Conservation (phyloP, 2,888 invertebrate species). For the Patella caerulea region DNA sequence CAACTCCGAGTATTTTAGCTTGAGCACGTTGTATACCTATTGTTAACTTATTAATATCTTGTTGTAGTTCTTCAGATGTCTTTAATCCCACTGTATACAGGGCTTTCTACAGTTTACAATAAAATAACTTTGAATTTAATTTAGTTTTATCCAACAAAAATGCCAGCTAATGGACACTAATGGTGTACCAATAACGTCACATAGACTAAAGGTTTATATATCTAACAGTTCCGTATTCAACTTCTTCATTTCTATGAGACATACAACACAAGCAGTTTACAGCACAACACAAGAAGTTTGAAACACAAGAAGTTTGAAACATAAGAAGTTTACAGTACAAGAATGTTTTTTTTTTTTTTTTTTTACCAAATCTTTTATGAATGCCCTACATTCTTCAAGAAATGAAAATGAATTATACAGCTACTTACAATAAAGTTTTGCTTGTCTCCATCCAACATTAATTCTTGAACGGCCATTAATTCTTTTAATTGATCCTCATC, state of each 20-base stretch:
- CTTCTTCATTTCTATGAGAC: too few species aligned
- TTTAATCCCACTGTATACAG: constrained; percentile 83
- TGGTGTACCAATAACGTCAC: too few species aligned
- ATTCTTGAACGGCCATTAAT: constrained; percentile 82
- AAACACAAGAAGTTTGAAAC: too few species aligned
- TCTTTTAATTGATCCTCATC: constrained; percentile 89
- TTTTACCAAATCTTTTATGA: too few species aligned
- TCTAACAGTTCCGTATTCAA: neutral
- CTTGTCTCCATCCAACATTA: constrained; percentile 76
- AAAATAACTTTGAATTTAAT: constrained; percentile 7
- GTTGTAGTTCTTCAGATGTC: constrained; percentile 85
- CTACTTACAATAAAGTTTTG: constrained; percentile 56
- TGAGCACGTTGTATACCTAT: constrained; percentile 77
- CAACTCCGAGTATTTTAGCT: constrained; percentile 74
- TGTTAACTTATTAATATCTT: constrained; percentile 80
- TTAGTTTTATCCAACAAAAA: too few species aligned
- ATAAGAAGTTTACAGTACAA: too few species aligned
- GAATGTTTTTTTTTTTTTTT: too few species aligned
- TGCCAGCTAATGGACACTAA: too few species aligned
- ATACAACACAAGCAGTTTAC: too few species aligned
- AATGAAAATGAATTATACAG: neutral
- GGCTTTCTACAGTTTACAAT: constrained; percentile 76
- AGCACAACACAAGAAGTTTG: too few species aligned
- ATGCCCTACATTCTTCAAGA: too few species aligned
- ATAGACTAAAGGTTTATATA: too few species aligned